A percentile compares a stretch with the other conserved stretches of the same genome.
Conservation (phyloP, 2,888 invertebrate species). For the Drosophila antonietae region DNA sequence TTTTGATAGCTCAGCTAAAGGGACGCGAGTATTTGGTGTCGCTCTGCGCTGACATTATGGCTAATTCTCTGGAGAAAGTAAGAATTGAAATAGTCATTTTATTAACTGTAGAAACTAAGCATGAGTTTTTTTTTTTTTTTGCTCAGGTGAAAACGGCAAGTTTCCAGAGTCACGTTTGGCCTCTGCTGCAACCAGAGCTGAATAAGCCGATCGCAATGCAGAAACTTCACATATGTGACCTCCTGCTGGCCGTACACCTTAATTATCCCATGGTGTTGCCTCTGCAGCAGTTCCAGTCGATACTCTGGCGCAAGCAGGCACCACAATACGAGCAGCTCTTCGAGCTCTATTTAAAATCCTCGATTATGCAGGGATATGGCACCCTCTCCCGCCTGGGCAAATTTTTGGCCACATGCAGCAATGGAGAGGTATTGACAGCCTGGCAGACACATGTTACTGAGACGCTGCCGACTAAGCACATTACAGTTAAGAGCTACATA, state of each 20-base stretch:
- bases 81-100: background rate
- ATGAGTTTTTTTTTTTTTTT: background rate
- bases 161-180: slow-evolving; percentile 51
- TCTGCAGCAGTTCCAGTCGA: slow-evolving; percentile 23
- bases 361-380: slow-evolving; percentile 12
- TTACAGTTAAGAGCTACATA: slow-evolving; percentile 29
- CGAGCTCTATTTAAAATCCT: slow-evolving; percentile 41
- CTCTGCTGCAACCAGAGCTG: slow-evolving; percentile 35
- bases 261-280: slow-evolving; percentile 35
- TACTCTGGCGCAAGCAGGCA: slow-evolving; percentile 45
- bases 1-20: slow-evolving; percentile 45
- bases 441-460: slow-evolving; percentile 41
- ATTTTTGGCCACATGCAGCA: slow-evolving; percentile 29
- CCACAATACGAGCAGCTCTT: slow-evolving; percentile 46
- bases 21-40: slow-evolving; percentile 58
- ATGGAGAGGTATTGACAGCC: background rate
- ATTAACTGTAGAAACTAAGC: background rate
- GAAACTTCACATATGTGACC: slow-evolving; percentile 32
- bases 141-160: slow-evolving; percentile 6
- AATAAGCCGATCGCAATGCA: slow-evolving; percentile 32
- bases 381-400: slow-evolving; percentile 37
- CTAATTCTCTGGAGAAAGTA: slow-evolving; percentile 43
- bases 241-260: slow-evolving; percentile 47
- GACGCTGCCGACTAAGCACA: slow-evolving; percentile 32
- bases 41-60: slow-evolving; percentile 40